A percentile compares a stretch with the other conserved stretches of the same genome.
Conservation (phyloP, 2,888 invertebrate genomes). For the Nemotelus nigrinus region DNA sequence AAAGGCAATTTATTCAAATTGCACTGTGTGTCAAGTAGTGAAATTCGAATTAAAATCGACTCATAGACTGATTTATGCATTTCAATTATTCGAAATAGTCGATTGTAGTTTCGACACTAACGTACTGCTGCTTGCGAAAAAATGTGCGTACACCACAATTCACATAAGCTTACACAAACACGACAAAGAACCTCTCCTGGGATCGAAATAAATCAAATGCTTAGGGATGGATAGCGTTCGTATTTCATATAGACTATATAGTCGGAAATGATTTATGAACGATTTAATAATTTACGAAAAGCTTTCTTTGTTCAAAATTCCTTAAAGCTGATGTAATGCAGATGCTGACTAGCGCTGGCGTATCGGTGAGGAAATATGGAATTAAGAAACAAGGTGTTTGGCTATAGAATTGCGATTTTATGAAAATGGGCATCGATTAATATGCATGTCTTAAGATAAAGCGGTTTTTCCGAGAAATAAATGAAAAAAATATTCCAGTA, state of each 20-base stretch:
- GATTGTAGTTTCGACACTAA: neutral
- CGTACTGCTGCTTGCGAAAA: neutral
- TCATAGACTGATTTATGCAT: constrained; percentile 38
- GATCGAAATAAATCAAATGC: constrained; percentile 27
- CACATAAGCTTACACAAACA: constrained; percentile 12
- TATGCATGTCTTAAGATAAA: too few relatives aligned
- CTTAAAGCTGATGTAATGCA: too few relatives aligned
- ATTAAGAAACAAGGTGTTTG: too few relatives aligned
- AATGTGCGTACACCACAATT: constrained; percentile 35
- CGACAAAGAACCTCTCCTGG: neutral
- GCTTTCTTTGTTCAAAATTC: neutral
- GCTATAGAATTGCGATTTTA: too few relatives aligned
- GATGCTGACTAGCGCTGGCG: too few relatives aligned
- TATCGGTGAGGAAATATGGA: too few relatives aligned
- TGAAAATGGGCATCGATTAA: too few relatives aligned
- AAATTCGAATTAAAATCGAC: constrained; percentile 38
- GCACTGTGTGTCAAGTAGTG: constrained; percentile 17
- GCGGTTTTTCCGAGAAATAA: too few relatives aligned
- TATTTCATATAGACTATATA: constrained; percentile 2
- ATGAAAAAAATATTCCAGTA: too few relatives aligned
- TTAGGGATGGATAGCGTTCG: constrained; percentile 1
- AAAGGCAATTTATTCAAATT: constrained; percentile 29
- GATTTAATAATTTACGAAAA: constrained; percentile 30
- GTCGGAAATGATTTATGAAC: constrained; percentile 32
- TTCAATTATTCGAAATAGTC: constrained; percentile 32